Percentiles rank a stretch among this genome's conserved stretches.
Evolutionary conservation across 2,113 vertebrate genomes (phyloP).

Genomic region (Macrotus californicus): DNA sequence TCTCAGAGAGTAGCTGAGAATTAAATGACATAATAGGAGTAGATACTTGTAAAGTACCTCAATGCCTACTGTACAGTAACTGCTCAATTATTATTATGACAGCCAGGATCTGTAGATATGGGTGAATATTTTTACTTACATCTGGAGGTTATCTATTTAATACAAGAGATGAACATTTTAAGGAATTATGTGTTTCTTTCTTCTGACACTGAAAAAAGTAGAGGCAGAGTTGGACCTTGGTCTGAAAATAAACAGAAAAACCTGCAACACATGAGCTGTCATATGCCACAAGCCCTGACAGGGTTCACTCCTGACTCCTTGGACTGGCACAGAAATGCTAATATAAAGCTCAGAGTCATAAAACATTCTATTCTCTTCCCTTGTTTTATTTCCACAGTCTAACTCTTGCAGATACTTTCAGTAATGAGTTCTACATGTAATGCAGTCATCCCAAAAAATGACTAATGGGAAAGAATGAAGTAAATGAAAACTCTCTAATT

Average conservation of each 20-base stretch:
- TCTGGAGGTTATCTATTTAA: not conserved
- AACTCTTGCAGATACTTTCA: constrained; percentile 15
- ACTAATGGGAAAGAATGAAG: constrained; percentile 49
- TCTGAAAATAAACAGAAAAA: not conserved
- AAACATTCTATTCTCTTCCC: constrained; percentile 56
- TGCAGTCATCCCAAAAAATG: constrained; percentile 11
- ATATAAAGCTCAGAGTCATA: constrained; percentile 57
- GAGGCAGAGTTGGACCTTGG: not conserved
- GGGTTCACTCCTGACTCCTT: not conserved
- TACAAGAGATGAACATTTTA: not conserved
- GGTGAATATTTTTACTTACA: not conserved
- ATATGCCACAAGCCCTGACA: not conserved
- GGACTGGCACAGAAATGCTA: constrained; percentile 46
- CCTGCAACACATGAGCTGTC: not conserved
- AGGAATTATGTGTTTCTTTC: not conserved
- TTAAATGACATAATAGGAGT: not conserved
- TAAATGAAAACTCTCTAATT: constrained; percentile 24
- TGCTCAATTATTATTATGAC: not conserved
- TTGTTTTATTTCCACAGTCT: constrained; percentile 18
- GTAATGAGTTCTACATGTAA: constrained; percentile 55
- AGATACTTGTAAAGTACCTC: not conserved
- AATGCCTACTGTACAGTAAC: not conserved
- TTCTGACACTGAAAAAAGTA: not conserved
- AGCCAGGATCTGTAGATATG: not conserved
- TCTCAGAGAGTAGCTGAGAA: not conserved